A percentile compares a stretch with the other conserved stretches of the same genome.
These are phyloP conservation scores for Morinoia aosen DNA, from an alignment of 2,888 invertebrate species.

Conservation along the genomic window DNA sequence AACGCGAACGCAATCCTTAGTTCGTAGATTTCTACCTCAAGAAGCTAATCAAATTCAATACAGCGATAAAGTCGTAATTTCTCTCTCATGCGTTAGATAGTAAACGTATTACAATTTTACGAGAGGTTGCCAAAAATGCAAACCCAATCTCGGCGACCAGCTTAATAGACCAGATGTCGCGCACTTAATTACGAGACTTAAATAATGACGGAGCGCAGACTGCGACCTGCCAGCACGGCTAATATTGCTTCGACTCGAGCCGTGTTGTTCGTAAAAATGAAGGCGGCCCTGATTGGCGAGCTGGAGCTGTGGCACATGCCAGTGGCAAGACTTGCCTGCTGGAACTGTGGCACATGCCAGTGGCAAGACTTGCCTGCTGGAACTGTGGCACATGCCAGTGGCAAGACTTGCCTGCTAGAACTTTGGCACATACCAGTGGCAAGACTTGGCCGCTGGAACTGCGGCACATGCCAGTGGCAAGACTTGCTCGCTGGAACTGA, in stretches of 20 bases:
- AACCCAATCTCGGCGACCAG: background rate
- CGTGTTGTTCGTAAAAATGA: background rate
- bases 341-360: background rate
- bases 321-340: background rate
- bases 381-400: background rate
- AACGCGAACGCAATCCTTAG: too few relatives aligned
- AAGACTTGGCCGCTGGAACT: background rate
- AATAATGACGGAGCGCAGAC: background rate
- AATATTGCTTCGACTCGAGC: slow-evolving; percentile 4
- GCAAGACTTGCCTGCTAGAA: background rate
- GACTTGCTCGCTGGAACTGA: too few relatives aligned
- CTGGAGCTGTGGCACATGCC: too few relatives aligned
- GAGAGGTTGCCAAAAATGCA: background rate
- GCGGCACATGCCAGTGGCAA: too few relatives aligned
- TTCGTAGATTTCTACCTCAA: background rate
- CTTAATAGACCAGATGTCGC: slow-evolving; percentile 26
- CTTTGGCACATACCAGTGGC: background rate
- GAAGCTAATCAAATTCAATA: background rate
- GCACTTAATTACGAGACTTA: slow-evolving; percentile 20
- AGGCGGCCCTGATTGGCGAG: background rate
- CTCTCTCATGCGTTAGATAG: background rate
- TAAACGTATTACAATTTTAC: background rate
- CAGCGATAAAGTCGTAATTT: background rate
- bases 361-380: background rate
- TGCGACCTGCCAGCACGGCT: background rate